phyloP scores from a whole-genome alignment of 1,140 invertebrate species.

The Archivesica marissinica region DNA sequence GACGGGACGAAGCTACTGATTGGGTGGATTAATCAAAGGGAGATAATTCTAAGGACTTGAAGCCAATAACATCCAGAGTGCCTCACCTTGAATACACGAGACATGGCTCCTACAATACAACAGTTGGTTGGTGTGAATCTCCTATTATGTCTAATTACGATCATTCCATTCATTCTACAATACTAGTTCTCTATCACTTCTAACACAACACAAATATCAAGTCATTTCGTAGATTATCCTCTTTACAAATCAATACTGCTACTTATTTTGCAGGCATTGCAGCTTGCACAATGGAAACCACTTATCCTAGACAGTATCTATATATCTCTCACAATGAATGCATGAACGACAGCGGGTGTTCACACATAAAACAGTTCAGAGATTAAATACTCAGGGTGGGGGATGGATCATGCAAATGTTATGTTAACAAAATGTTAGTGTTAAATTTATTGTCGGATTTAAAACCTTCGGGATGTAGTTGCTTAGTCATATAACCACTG shows the following conservation, averaged over 20 bases:
- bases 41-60: conserved; percentile 60
- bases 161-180: conserved; percentile 1
- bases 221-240: no score
- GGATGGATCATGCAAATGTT: conserved; percentile 19
- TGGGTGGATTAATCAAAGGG: conserved; percentile 63
- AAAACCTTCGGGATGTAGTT: no score
- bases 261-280: no score
- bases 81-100: conserved; percentile 55
- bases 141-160: background rate
- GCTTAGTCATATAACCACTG: no score
- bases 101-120: conserved; percentile 60
- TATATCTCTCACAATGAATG: background rate
- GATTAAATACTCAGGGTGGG: background rate
- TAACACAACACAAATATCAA: background rate
- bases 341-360: background rate
- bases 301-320: background rate
- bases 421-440: background rate
- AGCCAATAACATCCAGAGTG: conserved; percentile 63
- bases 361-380: background rate
- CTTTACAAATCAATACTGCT: no score
- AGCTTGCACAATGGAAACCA: no score
- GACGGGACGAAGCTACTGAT: conserved; percentile 60
- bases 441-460: conserved; percentile 12
- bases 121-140: conserved; percentile 10
- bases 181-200: background rate